phyloP scores from a whole-genome alignment of 2,113 vertebrate genomes.

The Stigmatopora argus region DNA sequence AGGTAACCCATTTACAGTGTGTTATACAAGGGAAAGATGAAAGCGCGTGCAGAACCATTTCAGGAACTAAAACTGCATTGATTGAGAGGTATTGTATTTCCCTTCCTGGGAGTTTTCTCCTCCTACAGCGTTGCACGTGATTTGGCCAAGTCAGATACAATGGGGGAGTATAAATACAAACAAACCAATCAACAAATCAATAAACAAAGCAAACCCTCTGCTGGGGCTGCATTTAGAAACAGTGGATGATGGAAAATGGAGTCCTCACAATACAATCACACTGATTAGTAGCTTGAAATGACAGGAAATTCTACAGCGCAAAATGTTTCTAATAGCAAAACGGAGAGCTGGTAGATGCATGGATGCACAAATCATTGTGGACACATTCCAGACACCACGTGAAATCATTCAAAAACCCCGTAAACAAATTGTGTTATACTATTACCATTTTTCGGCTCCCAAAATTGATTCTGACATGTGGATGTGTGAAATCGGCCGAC shows the following conservation, averaged over 20 bases:
- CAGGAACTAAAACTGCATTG: conserved; percentile 39
- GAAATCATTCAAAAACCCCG: no score
- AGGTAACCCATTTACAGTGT: no score
- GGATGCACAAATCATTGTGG: not conserved
- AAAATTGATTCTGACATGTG: no score
- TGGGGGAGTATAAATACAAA: conserved; percentile 38
- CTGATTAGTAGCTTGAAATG: not conserved
- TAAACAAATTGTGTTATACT: no score
- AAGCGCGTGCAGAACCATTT: conserved; percentile 15
- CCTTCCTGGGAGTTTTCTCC: conserved; percentile 15
- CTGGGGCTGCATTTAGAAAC: conserved; percentile 12
- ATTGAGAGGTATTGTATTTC: conserved; percentile 34
- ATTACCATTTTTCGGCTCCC: no score
- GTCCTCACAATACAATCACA: not conserved
- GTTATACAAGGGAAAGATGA: conserved; percentile 1
- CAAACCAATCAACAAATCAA: conserved; percentile 57
- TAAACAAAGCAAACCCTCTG: conserved; percentile 24
- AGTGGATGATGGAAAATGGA: not conserved
- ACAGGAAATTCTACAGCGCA: not conserved
- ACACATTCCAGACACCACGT: not conserved
- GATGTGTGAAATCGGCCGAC: no score
- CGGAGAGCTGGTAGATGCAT: not conserved
- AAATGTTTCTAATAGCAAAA: not conserved
- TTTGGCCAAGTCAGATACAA: conserved; percentile 35
- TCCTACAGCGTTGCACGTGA: conserved; percentile 27